Percentiles rank a stretch among this genome's conserved stretches.
phyloP scores from a whole-genome alignment of 1,140 invertebrate genomes.

The Trypoxylus dichotomus region DNA sequence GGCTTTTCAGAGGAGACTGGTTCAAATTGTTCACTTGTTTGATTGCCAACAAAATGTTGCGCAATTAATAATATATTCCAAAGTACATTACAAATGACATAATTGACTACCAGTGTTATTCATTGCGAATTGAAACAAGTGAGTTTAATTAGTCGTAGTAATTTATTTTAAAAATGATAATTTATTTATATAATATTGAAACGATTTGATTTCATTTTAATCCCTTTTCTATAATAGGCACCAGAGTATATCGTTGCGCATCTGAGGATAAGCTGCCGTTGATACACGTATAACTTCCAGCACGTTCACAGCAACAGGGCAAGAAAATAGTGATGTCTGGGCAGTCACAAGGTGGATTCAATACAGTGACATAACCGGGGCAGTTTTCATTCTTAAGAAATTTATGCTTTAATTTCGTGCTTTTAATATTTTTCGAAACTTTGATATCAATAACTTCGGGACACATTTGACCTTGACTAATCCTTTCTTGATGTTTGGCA shows the following conservation, averaged over 20 bases:
- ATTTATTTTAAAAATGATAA: no score
- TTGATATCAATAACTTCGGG: conserved; percentile 29
- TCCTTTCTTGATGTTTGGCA: background rate
- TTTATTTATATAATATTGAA: no score
- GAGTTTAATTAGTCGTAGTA: no score
- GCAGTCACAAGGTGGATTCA: conserved; percentile 26
- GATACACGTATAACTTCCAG: background rate
- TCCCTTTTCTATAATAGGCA: conserved; percentile 8
- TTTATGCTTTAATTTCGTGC: background rate
- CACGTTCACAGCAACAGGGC: background rate
- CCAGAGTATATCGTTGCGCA: background rate
- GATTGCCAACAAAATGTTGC: no score
- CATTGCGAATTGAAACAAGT: no score
- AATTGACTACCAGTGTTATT: no score
- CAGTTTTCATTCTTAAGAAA: background rate
- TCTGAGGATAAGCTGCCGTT: background rate
- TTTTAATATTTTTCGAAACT: conserved; percentile 9
- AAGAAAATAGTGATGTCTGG: conserved; percentile 25
- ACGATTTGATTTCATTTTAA: background rate
- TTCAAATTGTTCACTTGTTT: no score
- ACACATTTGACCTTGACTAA: background rate
- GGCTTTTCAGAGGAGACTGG: no score
- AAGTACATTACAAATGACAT: no score
- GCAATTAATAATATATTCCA: no score
- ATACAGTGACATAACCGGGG: conserved; percentile 21